Conservation (phyloP, 2,797 vertebrate genomes). For the Botia kubotai region DNA sequence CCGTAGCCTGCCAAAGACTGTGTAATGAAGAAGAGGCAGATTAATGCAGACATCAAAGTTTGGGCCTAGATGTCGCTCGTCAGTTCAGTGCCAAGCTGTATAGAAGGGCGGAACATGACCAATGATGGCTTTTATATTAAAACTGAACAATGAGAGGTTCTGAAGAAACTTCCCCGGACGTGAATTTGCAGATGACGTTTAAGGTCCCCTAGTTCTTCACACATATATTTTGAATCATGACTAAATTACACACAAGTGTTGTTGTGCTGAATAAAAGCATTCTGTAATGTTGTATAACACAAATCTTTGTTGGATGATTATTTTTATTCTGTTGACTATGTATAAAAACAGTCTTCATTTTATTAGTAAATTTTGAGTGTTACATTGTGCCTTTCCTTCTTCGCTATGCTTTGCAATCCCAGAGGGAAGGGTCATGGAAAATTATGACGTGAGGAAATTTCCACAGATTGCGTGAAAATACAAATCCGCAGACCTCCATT, state of each 20-base stretch:
- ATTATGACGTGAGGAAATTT: too few relatives aligned
- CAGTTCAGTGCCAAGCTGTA: constrained; percentile 11
- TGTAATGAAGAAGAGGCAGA: constrained; percentile 19
- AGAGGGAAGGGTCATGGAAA: constrained; percentile 32
- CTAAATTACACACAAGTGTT: too few relatives aligned
- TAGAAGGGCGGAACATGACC: constrained; percentile 3
- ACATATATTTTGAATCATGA: neutral
- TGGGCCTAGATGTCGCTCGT: constrained; percentile 16
- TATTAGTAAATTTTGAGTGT: neutral
- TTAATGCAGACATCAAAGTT: constrained; percentile 37
- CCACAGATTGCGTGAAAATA: neutral
- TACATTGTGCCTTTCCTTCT: neutral
- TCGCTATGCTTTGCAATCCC: neutral
- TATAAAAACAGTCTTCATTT: too few relatives aligned
- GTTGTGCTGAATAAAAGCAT: too few relatives aligned
- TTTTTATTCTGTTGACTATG: too few relatives aligned
- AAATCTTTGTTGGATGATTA: too few relatives aligned
- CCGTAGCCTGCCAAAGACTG: neutral
- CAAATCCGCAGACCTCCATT: constrained; percentile 3
- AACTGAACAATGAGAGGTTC: neutral
- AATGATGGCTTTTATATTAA: constrained; percentile 13
- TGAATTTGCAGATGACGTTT: neutral
- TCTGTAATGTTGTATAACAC: too few relatives aligned
- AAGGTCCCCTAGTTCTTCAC: neutral
- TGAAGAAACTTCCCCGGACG: too few relatives aligned